Percentiles rank a stretch among this genome's conserved stretches.
These are phyloP conservation scores for Lampris incognitus DNA, from an alignment of 2,113 vertebrate species.

Conservation along the genomic window DNA sequence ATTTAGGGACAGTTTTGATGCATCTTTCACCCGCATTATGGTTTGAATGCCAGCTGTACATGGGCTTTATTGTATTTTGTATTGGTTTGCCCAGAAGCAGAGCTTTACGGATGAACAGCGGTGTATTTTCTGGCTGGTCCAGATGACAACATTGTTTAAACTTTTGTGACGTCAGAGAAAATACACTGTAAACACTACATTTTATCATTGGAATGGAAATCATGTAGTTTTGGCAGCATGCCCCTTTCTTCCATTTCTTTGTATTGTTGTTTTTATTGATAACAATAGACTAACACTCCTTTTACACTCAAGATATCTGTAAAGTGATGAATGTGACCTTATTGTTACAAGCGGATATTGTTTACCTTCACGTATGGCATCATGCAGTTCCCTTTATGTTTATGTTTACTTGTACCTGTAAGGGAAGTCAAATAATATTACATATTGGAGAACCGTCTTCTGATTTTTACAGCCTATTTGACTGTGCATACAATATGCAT, in stretches of 20 bases:
- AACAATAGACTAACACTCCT: neutral
- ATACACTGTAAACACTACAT: neutral
- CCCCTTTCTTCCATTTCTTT: neutral
- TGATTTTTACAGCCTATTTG: neutral
- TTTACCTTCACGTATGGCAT: slow-evolving; percentile 32
- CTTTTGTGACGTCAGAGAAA: neutral
- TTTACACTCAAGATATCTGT: slow-evolving; percentile 13
- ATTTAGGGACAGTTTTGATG: neutral
- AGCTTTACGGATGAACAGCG: slow-evolving; percentile 5
- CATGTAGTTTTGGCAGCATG: slow-evolving; percentile 18
- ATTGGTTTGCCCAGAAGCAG: neutral
- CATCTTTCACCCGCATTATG: neutral
- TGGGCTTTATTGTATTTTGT: slow-evolving; percentile 6
- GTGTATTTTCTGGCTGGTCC: slow-evolving; percentile 51
- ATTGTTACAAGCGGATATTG: slow-evolving; percentile 30
- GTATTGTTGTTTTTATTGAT: slow-evolving; percentile 16
- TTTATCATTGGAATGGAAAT: neutral
- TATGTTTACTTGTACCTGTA: slow-evolving; percentile 42
- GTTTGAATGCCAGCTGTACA: neutral
- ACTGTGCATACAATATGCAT: too few species aligned
- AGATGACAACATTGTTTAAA: slow-evolving; percentile 25
- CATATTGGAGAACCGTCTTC: neutral
- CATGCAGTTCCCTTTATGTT: slow-evolving; percentile 35
- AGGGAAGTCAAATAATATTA: slow-evolving; percentile 32
- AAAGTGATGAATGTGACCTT: slow-evolving; percentile 24